Conservation (phyloP, 2,113 vertebrate genomes). For the Platichthys stellatus region DNA sequence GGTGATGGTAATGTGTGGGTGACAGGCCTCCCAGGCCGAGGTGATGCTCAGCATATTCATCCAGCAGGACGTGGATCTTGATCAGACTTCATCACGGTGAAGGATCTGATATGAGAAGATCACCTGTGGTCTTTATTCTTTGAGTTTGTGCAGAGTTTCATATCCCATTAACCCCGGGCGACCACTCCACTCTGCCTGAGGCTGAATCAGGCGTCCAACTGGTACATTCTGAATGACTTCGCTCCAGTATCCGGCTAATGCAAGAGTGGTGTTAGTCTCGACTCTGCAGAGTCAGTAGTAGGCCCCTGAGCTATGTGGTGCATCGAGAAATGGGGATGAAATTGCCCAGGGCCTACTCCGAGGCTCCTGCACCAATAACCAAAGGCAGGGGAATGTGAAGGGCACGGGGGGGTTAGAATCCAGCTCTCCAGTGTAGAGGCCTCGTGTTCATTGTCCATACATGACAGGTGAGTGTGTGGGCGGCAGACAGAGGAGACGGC, state of each 20-base stretch:
- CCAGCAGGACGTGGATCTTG: not conserved
- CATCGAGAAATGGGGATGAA: not conserved
- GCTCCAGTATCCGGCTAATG: not conserved
- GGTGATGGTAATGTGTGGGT: not conserved
- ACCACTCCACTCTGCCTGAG: slow-evolving; percentile 5
- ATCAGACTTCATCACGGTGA: not conserved
- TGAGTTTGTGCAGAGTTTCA: not conserved
- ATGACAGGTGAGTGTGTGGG: slow-evolving; percentile 41
- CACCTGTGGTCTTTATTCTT: not conserved
- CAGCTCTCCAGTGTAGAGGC: slow-evolving; percentile 11
- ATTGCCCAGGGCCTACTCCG: slow-evolving; percentile 11
- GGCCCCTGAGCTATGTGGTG: slow-evolving; percentile 20
- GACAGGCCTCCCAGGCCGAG: not conserved
- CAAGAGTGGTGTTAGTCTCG: not conserved
- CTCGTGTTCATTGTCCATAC: slow-evolving; percentile 31
- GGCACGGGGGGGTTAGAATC: not conserved
- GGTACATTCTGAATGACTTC: slow-evolving; percentile 24
- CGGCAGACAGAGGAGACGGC: slow-evolving; percentile 4
- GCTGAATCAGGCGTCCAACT: slow-evolving; percentile 12
- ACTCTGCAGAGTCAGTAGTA: slow-evolving; percentile 20
- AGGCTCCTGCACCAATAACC: slow-evolving; percentile 11
- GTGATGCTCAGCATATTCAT: slow-evolving; percentile 2
- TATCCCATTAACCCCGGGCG: slow-evolving; percentile 16
- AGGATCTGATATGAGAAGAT: slow-evolving; percentile 6
- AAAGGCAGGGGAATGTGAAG: slow-evolving; percentile 8